Conservation (phyloP, 1,140 invertebrate species). For the Andrena cerasifolii region DNA sequence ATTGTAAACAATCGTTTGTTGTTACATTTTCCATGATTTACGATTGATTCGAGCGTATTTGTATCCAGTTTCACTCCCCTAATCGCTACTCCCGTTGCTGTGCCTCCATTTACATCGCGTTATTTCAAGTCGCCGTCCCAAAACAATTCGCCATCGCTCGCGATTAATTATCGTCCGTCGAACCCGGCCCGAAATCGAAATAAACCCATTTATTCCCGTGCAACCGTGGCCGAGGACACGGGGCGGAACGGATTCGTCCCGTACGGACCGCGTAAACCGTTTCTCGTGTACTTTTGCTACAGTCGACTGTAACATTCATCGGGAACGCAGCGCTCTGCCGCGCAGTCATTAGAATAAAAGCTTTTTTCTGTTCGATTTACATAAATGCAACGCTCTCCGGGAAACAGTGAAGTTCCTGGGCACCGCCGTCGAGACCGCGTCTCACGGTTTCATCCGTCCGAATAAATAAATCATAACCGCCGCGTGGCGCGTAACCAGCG, state of each 20-base stretch:
- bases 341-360: slow-evolving; percentile 26
- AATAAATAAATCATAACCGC: slow-evolving; percentile 35
- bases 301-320: background rate
- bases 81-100: background rate
- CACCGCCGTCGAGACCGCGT: background rate
- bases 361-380: slow-evolving; percentile 40
- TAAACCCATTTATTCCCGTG: background rate
- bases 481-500: background rate
- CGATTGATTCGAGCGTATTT: background rate
- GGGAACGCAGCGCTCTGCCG: background rate
- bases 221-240: background rate
- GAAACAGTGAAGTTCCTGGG: background rate
- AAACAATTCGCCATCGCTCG: background rate
- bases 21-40: slow-evolving; percentile 10
- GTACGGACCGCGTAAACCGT: background rate
- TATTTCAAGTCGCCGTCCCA: background rate
- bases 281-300: background rate
- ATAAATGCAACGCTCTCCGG: background rate
- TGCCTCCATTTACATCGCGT: background rate
- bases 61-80: background rate
- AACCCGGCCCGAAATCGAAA: background rate
- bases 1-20: slow-evolving; percentile 13
- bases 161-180: background rate
- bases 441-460: background rate
- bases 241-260: background rate